phyloP scores from a whole-genome alignment of 2,888 invertebrate species.

The Sycophila texana region DNA sequence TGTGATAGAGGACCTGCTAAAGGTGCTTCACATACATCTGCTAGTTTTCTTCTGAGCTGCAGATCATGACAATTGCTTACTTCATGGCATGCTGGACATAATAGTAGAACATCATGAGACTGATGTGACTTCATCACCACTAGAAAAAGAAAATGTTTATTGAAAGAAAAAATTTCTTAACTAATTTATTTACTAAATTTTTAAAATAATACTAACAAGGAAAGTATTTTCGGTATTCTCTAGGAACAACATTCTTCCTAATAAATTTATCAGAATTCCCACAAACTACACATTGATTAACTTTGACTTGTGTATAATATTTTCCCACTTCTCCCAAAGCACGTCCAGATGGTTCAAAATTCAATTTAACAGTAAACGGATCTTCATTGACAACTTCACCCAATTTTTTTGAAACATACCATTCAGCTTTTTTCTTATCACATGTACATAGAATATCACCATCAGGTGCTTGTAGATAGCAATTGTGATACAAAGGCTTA shows the following conservation, averaged over 20 bases:
- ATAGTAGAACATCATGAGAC: conserved; percentile 86
- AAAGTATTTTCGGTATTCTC: conserved; percentile 87
- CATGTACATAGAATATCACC: conserved; percentile 86
- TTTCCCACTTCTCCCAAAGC: conserved; percentile 83
- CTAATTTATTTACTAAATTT: background rate
- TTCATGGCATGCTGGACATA: conserved; percentile 85
- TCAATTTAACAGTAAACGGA: conserved; percentile 83
- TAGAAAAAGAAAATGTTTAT: conserved; percentile 66
- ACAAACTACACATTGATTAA: conserved; percentile 89
- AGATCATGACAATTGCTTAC: conserved; percentile 82
- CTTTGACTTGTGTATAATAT: conserved; percentile 84
- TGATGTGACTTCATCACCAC: conserved; percentile 87
- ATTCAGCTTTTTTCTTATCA: conserved; percentile 84
- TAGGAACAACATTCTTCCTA: conserved; percentile 88
- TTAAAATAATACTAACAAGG: conserved; percentile 77
- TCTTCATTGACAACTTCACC: conserved; percentile 75
- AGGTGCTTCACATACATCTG: conserved; percentile 81
- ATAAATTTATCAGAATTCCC: conserved; percentile 82
- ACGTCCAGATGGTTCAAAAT: conserved; percentile 87
- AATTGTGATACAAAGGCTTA: conserved; percentile 87
- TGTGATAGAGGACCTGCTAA: conserved; percentile 73
- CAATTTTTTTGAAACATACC: conserved; percentile 79
- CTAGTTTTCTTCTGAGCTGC: conserved; percentile 79
- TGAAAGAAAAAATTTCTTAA: background rate
- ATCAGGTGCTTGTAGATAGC: conserved; percentile 86